Conservation (phyloP, 2,797 vertebrate genomes). For the Leuciscus waleckii region DNA sequence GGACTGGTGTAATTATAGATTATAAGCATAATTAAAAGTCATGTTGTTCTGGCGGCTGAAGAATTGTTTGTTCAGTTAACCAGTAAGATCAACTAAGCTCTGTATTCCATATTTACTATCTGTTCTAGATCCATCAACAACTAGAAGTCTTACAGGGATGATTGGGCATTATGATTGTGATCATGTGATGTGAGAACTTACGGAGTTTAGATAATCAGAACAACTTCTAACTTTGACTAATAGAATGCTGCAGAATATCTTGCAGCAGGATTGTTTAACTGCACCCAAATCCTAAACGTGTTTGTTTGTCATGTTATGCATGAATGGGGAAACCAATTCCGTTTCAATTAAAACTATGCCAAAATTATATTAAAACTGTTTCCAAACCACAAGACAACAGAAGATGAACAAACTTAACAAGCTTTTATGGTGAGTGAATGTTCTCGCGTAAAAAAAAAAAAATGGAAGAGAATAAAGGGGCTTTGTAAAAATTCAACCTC, state of each 20-base stretch:
- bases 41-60: background rate
- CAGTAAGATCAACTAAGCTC: background rate
- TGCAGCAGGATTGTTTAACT: conserved; percentile 27
- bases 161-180: background rate
- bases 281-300: conserved; percentile 32
- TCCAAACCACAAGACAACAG: conserved; percentile 40
- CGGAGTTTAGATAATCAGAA: background rate
- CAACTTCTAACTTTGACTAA: conserved; percentile 1
- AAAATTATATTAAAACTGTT: conserved; percentile 40
- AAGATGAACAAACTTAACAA: conserved; percentile 32
- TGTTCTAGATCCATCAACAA: background rate
- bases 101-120: background rate
- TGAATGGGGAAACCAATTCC: conserved; percentile 28
- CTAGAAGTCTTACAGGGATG: background rate
- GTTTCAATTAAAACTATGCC: conserved; percentile 42
- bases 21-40: conserved; percentile 42
- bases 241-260: conserved; percentile 22
- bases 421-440: background rate
- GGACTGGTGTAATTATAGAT: conserved; percentile 33
- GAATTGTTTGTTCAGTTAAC: conserved; percentile 23
- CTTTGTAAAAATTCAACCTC: background rate
- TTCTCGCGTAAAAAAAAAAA: background rate
- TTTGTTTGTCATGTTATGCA: conserved; percentile 50
- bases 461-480: background rate
- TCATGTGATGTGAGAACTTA: conserved; percentile 9